These are phyloP conservation scores for Charadrius vociferus DNA, from an alignment of 2,113 vertebrate genomes.

Conservation along the genomic window DNA sequence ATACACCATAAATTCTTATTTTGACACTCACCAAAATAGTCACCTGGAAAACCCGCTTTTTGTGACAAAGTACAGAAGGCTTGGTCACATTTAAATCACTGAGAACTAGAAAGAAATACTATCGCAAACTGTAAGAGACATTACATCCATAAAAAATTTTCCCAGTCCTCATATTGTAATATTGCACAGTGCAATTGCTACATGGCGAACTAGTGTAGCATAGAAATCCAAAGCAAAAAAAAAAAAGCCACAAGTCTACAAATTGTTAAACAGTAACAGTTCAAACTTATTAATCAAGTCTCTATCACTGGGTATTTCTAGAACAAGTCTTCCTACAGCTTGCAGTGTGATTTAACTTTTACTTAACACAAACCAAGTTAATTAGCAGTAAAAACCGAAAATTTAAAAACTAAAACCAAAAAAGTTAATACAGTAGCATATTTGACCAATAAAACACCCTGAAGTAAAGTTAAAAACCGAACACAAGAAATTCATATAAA, in stretches of 20 bases:
- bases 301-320: constrained; percentile 84
- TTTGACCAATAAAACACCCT: constrained; percentile 89
- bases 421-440: constrained; percentile 88
- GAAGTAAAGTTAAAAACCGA: constrained; percentile 83
- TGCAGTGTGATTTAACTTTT: constrained; percentile 97
- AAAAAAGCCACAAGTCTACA: constrained; percentile 89
- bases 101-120: constrained; percentile 99
- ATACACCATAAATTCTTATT: constrained; percentile 99
- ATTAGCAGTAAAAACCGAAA: constrained; percentile 78
- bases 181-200: constrained; percentile 99
- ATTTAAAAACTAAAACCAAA: constrained; percentile 77
- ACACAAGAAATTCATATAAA: constrained; percentile 77
- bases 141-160: constrained; percentile 98
- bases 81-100: constrained; percentile 99
- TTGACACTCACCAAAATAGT: constrained; percentile 99
- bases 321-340: constrained; percentile 92
- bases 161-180: constrained; percentile 99
- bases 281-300: constrained; percentile 89
- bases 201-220: constrained; percentile 99
- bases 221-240: constrained; percentile 86
- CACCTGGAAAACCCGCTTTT: constrained; percentile 99
- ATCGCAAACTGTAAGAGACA: constrained; percentile 99
- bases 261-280: constrained; percentile 92
- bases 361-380: constrained; percentile 82
- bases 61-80: constrained; percentile 99